Percentiles rank a stretch among this genome's conserved stretches.
Conservation (phyloP, 1,140 invertebrate genomes). For the Sycophila sp. region DNA sequence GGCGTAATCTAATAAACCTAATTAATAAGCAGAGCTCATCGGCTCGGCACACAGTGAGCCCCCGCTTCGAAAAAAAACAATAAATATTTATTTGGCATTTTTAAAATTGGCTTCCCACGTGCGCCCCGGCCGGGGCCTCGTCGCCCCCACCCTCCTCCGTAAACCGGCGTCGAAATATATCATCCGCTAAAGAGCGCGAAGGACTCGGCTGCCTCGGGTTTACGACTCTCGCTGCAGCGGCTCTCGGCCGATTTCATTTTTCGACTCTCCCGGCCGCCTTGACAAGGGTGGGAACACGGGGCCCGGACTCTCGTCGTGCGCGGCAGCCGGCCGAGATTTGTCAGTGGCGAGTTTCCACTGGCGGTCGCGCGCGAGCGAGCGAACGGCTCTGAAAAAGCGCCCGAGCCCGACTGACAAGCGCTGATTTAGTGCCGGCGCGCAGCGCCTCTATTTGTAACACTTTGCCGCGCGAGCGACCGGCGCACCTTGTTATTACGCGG, state of each 20-base stretch:
- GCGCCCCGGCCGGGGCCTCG: background rate
- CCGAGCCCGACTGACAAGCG: conserved; percentile 49
- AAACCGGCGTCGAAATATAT: conserved; percentile 21
- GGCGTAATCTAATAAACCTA: conserved; percentile 24
- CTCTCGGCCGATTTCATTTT: conserved; percentile 35
- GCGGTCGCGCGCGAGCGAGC: conserved; percentile 37
- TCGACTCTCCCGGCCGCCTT: conserved; percentile 2
- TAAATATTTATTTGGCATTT: conserved; percentile 37
- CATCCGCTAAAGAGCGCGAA: conserved; percentile 33
- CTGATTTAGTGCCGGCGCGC: conserved; percentile 60
- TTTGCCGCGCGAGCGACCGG: conserved; percentile 30
- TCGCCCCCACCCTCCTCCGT: too few relatives aligned
- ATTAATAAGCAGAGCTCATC: background rate
- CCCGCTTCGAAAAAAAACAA: background rate
- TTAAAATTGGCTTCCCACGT: conserved; percentile 25
- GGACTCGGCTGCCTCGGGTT: conserved; percentile 11
- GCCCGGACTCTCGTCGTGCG: background rate
- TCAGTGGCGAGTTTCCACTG: conserved; percentile 17
- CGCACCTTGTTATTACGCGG: conserved; percentile 43
- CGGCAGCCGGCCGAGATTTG: conserved; percentile 29
- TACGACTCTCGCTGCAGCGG: conserved; percentile 24
- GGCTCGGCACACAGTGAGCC: background rate
- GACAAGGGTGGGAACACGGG: conserved; percentile 30
- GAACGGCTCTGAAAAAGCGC: conserved; percentile 46
- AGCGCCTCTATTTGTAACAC: conserved; percentile 49